These are phyloP conservation scores for Eudemis profundana DNA, from an alignment of 2,888 invertebrate species.

Conservation along the genomic window DNA sequence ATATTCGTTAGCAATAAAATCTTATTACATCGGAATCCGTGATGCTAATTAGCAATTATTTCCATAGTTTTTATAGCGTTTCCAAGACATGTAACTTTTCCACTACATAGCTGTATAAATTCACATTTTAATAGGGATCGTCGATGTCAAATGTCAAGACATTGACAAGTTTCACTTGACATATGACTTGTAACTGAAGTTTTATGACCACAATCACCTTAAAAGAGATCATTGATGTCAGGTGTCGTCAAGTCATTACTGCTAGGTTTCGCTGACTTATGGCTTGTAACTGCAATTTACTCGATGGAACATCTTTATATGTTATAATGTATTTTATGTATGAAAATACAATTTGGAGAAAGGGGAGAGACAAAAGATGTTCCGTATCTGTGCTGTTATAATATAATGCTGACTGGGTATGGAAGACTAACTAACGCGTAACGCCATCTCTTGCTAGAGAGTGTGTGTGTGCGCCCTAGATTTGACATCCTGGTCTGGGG, in stretches of 20 bases:
- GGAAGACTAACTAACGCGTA: no score
- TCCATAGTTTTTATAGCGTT: background rate
- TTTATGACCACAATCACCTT: background rate
- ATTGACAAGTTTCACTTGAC: background rate
- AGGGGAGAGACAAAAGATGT: no score
- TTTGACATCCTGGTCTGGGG: no score
- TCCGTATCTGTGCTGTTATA: no score
- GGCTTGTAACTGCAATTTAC: background rate
- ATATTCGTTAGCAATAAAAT: no score
- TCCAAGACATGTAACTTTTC: background rate
- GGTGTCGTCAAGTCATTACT: conserved; percentile 1
- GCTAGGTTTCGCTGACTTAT: conserved; percentile 3
- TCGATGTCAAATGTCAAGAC: conserved; percentile 6
- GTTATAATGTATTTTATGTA: background rate
- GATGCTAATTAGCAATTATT: background rate
- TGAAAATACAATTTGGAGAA: background rate
- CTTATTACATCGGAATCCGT: no score
- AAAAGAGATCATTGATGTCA: conserved; percentile 9
- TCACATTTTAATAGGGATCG: conserved; percentile 3
- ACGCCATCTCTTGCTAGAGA: no score
- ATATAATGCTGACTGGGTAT: no score
- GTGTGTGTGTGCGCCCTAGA: no score
- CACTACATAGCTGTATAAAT: background rate
- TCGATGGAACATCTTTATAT: background rate
- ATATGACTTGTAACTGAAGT: background rate